Evolutionary conservation across 2,888 invertebrate species (phyloP), one percentile per base, ranked within the genome.

Genomic region (Synergus laeviventris): DNA sequence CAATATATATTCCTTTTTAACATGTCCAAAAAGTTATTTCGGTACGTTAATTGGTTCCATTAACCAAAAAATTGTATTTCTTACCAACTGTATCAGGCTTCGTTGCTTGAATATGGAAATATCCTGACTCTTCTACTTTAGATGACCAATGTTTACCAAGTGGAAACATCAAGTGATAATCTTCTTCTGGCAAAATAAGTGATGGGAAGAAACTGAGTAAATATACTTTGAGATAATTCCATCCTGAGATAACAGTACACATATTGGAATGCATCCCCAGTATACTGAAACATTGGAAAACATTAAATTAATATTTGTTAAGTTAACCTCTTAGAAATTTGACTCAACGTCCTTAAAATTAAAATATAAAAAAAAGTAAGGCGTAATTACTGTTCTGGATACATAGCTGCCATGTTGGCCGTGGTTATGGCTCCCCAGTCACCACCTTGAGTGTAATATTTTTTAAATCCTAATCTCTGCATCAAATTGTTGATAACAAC

Each of bases 361-460:
- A 4, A 31, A 31, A 3, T 31, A 31, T 31, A 1, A 31, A 31
- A 31, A 31, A 31, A 31, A 31, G 31, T 21, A 1, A 59, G 2
- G 59, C 21, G 2, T 59, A 11, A 12, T 85, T 60, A 88, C 88
- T 93, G 92, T 5, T 92, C 91, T 0, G 95, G 95, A 87, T 93
- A 96, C 12, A 95, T 85, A 0, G 93, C 92, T 0, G 95, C 93
- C 89, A 97, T 92, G n/a, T 92, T 86, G 0, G 92, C 89, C 0
- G 93, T 94, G 60, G 97, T 93, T 0, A 92, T 8, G 0, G 94
- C 91, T 0, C 97, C 98, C 96, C 96, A 97, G 88, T 97, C 97
- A 0, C 97, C 96, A 0, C 95, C 96, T 91, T 96, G 96, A 0
- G 94, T 90, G 89, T 94, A 95, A 89, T 92, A 97, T 86, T 93